These are phyloP conservation scores for Sphaeramia orbicularis DNA, from an alignment of 2,797 vertebrate genomes.

Conservation along the genomic window DNA sequence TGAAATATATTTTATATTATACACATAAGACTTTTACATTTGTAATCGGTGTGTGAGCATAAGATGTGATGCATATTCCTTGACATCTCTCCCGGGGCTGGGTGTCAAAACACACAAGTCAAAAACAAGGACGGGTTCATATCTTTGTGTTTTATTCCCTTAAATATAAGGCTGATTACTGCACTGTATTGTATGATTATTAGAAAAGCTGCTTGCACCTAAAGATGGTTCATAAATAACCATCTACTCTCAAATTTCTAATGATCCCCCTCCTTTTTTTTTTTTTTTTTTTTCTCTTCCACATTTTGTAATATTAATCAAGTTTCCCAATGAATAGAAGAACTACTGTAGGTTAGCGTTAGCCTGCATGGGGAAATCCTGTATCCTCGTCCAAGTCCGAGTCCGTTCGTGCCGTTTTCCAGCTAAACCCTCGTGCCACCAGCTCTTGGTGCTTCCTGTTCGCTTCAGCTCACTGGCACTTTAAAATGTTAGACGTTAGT, in stretches of 20 bases:
- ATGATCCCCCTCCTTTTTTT: conserved; percentile 14
- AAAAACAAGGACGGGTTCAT: conserved; percentile 1
- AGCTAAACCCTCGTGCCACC: conserved; percentile 29
- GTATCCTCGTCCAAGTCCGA: conserved; percentile 26
- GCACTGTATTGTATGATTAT: conserved; percentile 4
- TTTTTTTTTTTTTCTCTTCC: conserved; percentile 33
- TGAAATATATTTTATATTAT: conserved; percentile 56
- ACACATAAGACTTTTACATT: conserved; percentile 47
- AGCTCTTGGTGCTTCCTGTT: conserved; percentile 65
- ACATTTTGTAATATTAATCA: conserved; percentile 49
- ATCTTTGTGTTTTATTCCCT: conserved; percentile 1
- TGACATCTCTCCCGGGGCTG: conserved; percentile 24
- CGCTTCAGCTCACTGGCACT: conserved; percentile 79
- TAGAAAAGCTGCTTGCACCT: conserved; percentile 40
- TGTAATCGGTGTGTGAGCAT: conserved; percentile 44
- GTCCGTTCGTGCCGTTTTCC: conserved; percentile 25
- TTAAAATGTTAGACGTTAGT: conserved; percentile 72
- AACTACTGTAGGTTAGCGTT: conserved; percentile 51
- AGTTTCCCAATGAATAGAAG: conserved; percentile 40
- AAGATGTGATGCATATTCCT: conserved; percentile 34
- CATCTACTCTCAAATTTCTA: not conserved
- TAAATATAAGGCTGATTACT: conserved; percentile 15
- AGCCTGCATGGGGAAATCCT: conserved; percentile 52
- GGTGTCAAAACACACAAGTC: conserved; percentile 5
- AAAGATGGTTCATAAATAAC: conserved; percentile 13